Evolutionary conservation across 1,140 invertebrate genomes (phyloP), one percentile per base, ranked within the genome.

Genomic region (Drosophila subobscura): DNA sequence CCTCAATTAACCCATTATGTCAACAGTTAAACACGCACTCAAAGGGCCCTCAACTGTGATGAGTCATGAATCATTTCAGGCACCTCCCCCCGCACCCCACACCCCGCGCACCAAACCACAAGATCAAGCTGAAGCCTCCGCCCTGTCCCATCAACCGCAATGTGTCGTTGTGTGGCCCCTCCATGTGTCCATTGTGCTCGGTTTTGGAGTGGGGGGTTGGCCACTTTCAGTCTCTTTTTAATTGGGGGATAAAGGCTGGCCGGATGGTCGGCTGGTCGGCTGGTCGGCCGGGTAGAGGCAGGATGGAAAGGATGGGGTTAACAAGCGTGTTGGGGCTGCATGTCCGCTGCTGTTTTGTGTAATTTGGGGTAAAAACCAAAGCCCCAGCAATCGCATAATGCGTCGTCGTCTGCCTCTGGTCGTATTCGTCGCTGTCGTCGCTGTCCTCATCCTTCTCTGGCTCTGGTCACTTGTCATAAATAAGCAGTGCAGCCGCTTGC

Each of bases 381-480:
- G 60, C 58, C 33, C 60, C 73, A 42, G 65, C 70, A 77, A 85
- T 86, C 73, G 49, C 74, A 88, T 86, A 86, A 88, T 86, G 83
- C 77, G 51, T 63, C 60, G 70, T 73, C 64, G 66, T 44, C 58
- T 71, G 58, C 65, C 33, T 37, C 33, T 37, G 33, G 10, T 8
- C 7, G 27, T 29, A 73, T 72, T 42, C 40, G 14, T 57, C 14
- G 8, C 14, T 41, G 23, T 14, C 45, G 29, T 23, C 42, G n/a
- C 14, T 2, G 2, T 16, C 20, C 37, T 7, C 22, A 23, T 16
- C 20, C 22, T 22, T 20, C 45, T 33, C 10, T 53, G 53, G 22
- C 33, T 41, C 25, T 37, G 67, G 53, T 73, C 81, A 74, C 81
- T 77, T 81, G 81, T 86, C 81, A 81, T 86, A 86, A 86, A 86